These are phyloP conservation scores for Acrocyrtus sp. DNA, from an alignment of 2,888 invertebrate genomes.

Conservation along the genomic window DNA sequence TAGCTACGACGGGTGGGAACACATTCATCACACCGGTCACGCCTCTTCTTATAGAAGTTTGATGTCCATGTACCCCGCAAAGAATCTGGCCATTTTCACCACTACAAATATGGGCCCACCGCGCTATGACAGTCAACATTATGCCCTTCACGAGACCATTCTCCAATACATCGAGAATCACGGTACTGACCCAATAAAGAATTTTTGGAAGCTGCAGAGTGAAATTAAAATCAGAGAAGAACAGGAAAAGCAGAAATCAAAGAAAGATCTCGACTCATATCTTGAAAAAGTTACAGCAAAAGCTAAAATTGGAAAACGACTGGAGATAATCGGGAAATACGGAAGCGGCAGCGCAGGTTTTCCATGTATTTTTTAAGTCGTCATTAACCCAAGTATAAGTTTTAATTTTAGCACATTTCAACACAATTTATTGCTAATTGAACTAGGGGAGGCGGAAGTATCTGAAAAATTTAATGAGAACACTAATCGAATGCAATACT, in stretches of 20 bases:
- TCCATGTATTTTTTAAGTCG: no score
- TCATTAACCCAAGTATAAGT: neutral
- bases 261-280: neutral
- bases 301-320: neutral
- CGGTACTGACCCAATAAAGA: constrained; percentile 7
- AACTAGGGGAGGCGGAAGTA: constrained; percentile 7
- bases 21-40: constrained; percentile 34
- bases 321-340: constrained; percentile 18
- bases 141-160: constrained; percentile 14
- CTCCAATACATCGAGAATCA: neutral
- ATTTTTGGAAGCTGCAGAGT: neutral
- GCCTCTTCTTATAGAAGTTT: constrained; percentile 32
- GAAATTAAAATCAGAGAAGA: neutral
- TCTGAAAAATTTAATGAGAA: neutral
- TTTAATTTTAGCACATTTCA: neutral
- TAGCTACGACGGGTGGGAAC: constrained; percentile 17
- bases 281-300: no score
- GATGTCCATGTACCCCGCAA: constrained; percentile 30
- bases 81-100: constrained; percentile 33
- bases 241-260: neutral
- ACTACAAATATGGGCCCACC: constrained; percentile 27
- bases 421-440: neutral
- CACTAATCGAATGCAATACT: constrained; percentile 5
- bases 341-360: constrained; percentile 23
- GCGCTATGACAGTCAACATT: neutral